phyloP scores from a whole-genome alignment of 2,113 vertebrate genomes.

The Tenrec ecaudatus region DNA sequence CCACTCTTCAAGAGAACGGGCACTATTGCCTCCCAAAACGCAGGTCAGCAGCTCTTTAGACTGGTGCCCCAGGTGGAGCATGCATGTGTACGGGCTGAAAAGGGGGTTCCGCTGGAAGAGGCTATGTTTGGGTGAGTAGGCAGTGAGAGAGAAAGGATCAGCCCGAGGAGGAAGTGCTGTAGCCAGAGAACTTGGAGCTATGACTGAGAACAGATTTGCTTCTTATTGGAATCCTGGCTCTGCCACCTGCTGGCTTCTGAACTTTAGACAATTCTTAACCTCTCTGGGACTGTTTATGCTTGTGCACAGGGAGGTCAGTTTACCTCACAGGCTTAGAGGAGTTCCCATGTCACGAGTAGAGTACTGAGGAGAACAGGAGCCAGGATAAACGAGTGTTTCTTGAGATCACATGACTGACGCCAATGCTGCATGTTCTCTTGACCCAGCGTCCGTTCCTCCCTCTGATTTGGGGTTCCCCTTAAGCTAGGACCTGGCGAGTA shows the following conservation, averaged over 20 bases:
- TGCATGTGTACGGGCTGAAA: not conserved
- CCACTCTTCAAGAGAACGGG: not conserved
- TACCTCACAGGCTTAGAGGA: not conserved
- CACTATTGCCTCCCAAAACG: not conserved
- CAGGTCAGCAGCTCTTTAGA: too few relatives aligned
- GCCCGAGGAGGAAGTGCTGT: not conserved
- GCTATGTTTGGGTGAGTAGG: not conserved
- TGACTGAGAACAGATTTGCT: not conserved
- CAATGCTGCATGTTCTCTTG: not conserved
- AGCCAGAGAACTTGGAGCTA: not conserved
- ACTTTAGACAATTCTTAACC: not conserved
- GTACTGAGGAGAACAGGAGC: slow-evolving; percentile 36
- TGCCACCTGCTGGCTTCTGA: not conserved
- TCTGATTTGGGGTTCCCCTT: not conserved
- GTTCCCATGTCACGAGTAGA: not conserved
- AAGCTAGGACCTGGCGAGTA: not conserved
- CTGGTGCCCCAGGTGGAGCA: not conserved
- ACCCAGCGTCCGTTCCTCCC: not conserved
- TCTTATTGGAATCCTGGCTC: not conserved
- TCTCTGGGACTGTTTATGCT: not conserved
- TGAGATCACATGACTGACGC: not conserved
- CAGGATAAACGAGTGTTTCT: not conserved
- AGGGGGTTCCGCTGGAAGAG: not conserved
- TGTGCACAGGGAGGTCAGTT: not conserved
- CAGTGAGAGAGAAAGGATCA: not conserved